phyloP scores from a whole-genome alignment of 2,113 vertebrate species.

The Erinaceus europaeus region DNA sequence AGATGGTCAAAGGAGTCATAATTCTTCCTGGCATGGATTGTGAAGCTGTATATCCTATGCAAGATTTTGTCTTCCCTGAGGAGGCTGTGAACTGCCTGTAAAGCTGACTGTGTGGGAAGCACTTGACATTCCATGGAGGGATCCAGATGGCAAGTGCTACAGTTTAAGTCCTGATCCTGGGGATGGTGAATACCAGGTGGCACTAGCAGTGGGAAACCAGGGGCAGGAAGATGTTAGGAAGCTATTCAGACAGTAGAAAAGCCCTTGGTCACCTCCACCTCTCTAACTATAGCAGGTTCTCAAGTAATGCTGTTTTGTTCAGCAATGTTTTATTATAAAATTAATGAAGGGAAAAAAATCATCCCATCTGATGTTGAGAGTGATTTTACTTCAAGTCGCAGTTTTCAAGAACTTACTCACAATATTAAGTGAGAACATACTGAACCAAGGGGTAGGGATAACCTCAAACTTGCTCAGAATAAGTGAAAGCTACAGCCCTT shows the following conservation, averaged over 20 bases:
- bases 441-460: neutral
- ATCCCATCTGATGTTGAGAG: neutral
- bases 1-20: too few relatives aligned
- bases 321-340: neutral
- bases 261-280: neutral
- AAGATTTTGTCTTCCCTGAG: neutral
- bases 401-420: neutral
- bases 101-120: neutral
- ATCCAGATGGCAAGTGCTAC: neutral
- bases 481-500: neutral
- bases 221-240: neutral
- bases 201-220: neutral
- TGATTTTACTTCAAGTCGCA: neutral
- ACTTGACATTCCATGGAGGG: neutral
- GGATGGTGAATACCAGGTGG: neutral
- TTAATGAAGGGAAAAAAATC: neutral
- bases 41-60: neutral
- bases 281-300: neutral
- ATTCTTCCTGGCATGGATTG: too few relatives aligned
- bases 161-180: neutral
- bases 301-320: neutral
- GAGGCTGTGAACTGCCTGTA: neutral
- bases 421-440: neutral
- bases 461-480: neutral
- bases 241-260: neutral